Evolutionary conservation across 2,888 invertebrate species (phyloP), one percentile per base, ranked within the genome.

Genomic region (Clusia tigrina): DNA sequence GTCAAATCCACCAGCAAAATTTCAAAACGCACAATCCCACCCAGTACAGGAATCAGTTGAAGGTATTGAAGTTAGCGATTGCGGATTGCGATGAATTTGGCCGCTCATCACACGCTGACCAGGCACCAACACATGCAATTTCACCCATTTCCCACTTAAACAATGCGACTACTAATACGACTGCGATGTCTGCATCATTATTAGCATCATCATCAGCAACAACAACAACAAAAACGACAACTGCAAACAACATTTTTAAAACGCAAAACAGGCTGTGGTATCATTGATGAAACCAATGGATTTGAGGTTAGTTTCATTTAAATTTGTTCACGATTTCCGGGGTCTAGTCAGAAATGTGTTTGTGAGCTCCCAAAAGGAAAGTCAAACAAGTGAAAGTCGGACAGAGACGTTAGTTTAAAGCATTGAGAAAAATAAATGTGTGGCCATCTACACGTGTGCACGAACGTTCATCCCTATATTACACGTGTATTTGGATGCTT

Each of bases 201-300:
- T 32, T 32, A 32, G 42, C 6, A 18, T 20, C 48, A 32, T 48
- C 26, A 54, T 3, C 55, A 15, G 3, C 20, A 37, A 18, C 55
- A 55, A 38, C 37, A 55, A 55, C 38, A 55, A 32, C 2, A 20
- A 9, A 52, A 57, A 68, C 67, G 63, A 54, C 61, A 56, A 51
- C 69, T 63, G 56, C 71, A 46, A 74, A 69, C 24, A 70, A 69
- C 71, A 68, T 66, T 58, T 62, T 67, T 58, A 70, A 69, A 67
- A 71, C 76, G 73, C 73, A 72, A 74, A 79, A 80, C 67, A 77
- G 80, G 79, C 81, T 81, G 80, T 80, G 81, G 81, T 78, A 81
- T 77, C 80, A 79, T 81, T 80, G 81, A 81, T 79, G 78, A 75
- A 78, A 75, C 70, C 72, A 77, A 78, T 76, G 77, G 79, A 78